Conservation (phyloP, 2,113 vertebrate genomes). For the Pluvialis apricaria region DNA sequence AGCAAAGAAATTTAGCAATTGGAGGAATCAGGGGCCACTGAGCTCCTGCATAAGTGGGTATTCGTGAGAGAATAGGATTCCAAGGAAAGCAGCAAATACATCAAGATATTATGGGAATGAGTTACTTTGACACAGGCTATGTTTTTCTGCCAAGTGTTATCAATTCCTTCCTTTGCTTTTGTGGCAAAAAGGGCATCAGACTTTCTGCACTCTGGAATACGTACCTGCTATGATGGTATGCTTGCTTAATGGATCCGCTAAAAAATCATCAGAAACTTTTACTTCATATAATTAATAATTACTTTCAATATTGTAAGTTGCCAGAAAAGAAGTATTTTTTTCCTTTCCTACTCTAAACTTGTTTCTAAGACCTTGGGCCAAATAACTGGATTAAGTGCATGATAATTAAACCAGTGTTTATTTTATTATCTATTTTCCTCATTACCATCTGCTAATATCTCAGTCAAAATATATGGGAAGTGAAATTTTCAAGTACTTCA, state of each 20-base stretch:
- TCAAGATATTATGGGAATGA: background rate
- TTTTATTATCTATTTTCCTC: background rate
- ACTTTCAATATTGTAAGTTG: background rate
- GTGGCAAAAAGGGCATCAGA: background rate
- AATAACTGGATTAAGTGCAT: background rate
- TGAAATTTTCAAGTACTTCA: background rate
- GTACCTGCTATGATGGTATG: background rate
- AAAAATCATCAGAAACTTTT: background rate
- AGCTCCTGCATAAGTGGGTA: background rate
- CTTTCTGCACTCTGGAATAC: background rate
- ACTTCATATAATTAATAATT: background rate
- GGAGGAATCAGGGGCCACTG: background rate
- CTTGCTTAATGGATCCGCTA: background rate
- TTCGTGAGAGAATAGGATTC: background rate
- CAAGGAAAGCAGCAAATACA: background rate
- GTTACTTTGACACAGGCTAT: background rate
- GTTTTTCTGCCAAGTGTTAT: background rate
- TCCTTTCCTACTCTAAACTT: background rate
- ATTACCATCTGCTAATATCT: background rate
- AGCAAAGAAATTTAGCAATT: background rate
- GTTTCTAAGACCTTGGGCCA: background rate
- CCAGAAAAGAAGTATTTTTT: background rate
- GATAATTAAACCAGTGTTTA: background rate
- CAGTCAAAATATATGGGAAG: background rate
- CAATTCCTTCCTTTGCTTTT: background rate